These are phyloP conservation scores for Phodopus roborovskii DNA, from an alignment of 2,113 vertebrate genomes.

Conservation along the genomic window DNA sequence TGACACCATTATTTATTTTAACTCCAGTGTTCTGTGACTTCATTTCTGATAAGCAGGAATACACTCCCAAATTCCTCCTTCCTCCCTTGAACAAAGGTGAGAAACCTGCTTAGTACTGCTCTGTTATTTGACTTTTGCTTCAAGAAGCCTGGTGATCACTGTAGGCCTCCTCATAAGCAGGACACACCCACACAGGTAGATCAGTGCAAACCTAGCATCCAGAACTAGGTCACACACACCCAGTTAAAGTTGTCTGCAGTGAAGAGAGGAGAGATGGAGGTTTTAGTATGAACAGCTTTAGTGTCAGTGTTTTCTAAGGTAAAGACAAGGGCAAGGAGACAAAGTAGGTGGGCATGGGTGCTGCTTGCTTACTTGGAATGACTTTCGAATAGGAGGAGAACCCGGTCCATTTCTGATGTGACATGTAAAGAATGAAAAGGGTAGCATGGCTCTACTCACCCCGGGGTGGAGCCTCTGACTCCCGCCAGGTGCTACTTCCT, in stretches of 20 bases:
- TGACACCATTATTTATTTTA: neutral
- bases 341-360: neutral
- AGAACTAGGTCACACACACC: neutral
- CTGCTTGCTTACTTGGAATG: neutral
- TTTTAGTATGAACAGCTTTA: neutral
- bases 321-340: neutral
- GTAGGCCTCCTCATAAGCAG: neutral
- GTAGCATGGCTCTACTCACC: neutral
- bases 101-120: neutral
- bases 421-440: neutral
- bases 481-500: neutral
- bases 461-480: neutral
- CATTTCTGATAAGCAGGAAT: conserved; percentile 19
- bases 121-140: neutral
- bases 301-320: neutral
- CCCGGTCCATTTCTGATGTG: neutral
- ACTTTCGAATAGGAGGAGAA: conserved; percentile 15
- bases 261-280: neutral
- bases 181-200: neutral
- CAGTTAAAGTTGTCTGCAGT: neutral
- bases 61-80: neutral
- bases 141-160: neutral
- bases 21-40: neutral
- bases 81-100: conserved; percentile 14
- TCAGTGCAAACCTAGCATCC: neutral